Conservation (phyloP, 2,797 vertebrate species). For the Heliangelus exortis region DNA sequence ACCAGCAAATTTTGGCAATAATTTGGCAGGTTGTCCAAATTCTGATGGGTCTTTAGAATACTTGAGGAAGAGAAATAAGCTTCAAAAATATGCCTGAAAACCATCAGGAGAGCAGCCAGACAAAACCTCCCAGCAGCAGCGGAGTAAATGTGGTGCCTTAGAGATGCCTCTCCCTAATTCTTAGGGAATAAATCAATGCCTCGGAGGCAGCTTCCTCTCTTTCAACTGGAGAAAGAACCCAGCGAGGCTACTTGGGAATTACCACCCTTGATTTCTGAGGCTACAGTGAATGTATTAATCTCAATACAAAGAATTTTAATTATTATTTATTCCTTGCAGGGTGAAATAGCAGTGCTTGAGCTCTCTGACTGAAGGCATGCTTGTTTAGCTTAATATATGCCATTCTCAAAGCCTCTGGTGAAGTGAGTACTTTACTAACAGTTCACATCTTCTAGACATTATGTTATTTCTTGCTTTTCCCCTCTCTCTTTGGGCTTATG, state of each 20-base stretch:
- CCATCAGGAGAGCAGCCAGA: not conserved
- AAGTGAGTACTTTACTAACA: not conserved
- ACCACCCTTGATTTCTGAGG: not conserved
- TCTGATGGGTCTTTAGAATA: not conserved
- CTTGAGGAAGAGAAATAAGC: not conserved
- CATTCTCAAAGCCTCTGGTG: not conserved
- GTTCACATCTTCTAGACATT: not conserved
- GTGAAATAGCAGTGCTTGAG: not conserved
- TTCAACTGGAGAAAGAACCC: not conserved
- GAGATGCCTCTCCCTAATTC: constrained; percentile 27
- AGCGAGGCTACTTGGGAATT: not conserved
- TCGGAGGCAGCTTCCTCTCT: not conserved
- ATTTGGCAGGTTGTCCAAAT: not conserved
- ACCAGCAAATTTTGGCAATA: not conserved
- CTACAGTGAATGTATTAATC: not conserved
- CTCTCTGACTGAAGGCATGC: not conserved
- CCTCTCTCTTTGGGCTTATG: not conserved
- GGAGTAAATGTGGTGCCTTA: not conserved
- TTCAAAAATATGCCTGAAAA: not conserved
- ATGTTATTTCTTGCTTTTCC: not conserved
- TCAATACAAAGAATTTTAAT: constrained; percentile 1
- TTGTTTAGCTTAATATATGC: not conserved
- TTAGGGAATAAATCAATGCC: not conserved
- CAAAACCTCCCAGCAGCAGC: not conserved
- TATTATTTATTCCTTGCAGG: not conserved